A percentile compares a stretch with the other conserved stretches of the same genome.
phyloP scores from a whole-genome alignment of 2,113 vertebrate genomes.

The Chaetodon auriga region DNA sequence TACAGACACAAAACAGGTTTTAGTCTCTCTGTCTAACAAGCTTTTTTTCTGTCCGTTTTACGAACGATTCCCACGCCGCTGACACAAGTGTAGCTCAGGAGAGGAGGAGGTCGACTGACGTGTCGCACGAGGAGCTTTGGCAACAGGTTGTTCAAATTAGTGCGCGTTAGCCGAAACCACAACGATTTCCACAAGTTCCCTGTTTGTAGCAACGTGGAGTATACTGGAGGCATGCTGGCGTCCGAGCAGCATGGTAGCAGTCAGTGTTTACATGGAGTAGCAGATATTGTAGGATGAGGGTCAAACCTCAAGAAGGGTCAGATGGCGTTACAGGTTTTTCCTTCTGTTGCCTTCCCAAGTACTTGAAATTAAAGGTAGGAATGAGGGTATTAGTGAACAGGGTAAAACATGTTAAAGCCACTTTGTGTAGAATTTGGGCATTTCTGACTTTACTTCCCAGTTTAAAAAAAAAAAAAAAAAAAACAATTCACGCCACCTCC shows the following conservation, averaged over 20 bases:
- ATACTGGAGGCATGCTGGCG: slow-evolving; percentile 43
- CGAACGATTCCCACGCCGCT: background rate
- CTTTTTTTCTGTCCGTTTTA: slow-evolving; percentile 15
- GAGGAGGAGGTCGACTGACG: background rate
- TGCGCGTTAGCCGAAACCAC: slow-evolving; percentile 3
- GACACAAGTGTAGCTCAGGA: slow-evolving; percentile 50
- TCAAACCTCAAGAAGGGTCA: background rate
- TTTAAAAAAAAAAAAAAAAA: background rate
- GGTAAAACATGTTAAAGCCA: slow-evolving; percentile 59
- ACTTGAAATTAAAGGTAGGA: slow-evolving; percentile 66
- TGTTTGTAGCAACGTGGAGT: slow-evolving; percentile 59
- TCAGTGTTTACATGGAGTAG: slow-evolving; percentile 75
- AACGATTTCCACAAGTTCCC: background rate
- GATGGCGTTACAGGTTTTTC: slow-evolving; percentile 10
- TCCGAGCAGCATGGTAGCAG: slow-evolving; percentile 66
- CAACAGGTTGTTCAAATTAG: background rate
- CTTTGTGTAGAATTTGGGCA: slow-evolving; percentile 26
- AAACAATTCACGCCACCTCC: background rate
- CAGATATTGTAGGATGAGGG: slow-evolving; percentile 44
- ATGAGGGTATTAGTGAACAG: slow-evolving; percentile 58
- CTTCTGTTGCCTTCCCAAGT: slow-evolving; percentile 56
- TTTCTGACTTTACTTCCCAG: background rate
- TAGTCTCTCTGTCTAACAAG: slow-evolving; percentile 76
- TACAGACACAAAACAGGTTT: slow-evolving; percentile 88
- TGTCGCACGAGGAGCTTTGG: background rate